Evolutionary conservation across 2,113 vertebrate genomes (phyloP), one percentile per base, ranked within the genome.

Genomic region (Corvus moneduloides): DNA sequence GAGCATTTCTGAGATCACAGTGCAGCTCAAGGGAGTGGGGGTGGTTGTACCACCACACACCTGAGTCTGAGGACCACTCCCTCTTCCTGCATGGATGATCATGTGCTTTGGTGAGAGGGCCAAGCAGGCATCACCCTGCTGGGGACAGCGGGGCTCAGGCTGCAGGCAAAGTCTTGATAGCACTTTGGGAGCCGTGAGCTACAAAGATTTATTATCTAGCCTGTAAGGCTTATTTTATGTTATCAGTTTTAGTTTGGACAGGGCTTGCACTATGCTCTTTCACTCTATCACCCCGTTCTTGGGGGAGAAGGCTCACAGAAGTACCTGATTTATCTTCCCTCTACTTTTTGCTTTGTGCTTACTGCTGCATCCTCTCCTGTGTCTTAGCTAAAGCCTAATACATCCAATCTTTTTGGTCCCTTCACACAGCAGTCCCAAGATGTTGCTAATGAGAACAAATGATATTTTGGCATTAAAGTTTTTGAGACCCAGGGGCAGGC

Each of bases 171-270:
- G 28, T n/a, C 85, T 86, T 7, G 2, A 2, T 7, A 59, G 23
- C 22, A 41, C 37, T 88, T 58, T 28, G 22, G 41, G 55, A 84
- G 64, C 27, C 49, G 33, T 6, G 35, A 86, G 64, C 17, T 30
- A 56, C 67, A 41, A 63, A 84, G 79, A 89, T 88, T 72, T 75
- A 75, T 71, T 76, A 13, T 35, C 79, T 64, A 72, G 37, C 76
- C 61, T 61, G 22, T 37, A 63, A 92, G 21, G 9, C 35, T 61
- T 43, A 13, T 86, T 88, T 86, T 61, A 64, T 78, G 84, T 84
- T 81, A 72, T 63, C 79, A 66, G 48, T 90, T 96, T 84, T 89
- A 75, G 96, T 89, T 75, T 81, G 66, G 28, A 51, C 39, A n/a
- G 72, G 30, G 41, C 30, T 68, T 78, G 32, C 37, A 11, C 43